Base-by-base conservation (phyloP, 2,888 invertebrate genomes). In the Nezara viridula region DNA sequence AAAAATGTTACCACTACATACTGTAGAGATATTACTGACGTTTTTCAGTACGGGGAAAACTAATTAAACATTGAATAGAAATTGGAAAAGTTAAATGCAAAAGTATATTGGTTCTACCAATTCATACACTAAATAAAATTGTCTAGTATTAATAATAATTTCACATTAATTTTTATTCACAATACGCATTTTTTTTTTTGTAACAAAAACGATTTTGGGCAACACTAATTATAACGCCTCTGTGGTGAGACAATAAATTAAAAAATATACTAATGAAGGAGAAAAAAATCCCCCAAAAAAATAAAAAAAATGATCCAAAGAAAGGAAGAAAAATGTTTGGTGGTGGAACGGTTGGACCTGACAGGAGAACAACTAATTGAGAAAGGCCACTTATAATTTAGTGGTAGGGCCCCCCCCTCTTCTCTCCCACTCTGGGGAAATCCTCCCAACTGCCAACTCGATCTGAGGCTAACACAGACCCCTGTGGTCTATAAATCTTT, bases 321-420 rank as follows among this genome's bases (percentile, higher is more conserved):
- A 24, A 40, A 81, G 44, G 16, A 47, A 47, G 44, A 81, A 44
- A 81, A 81, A 81, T 44, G 81, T 81, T 14, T 21, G 44, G n/a
- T 9, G n/a, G 14, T 10, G 44, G 44, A 7, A 10, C 2, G 81
- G 44, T 44, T 44, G 81, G 81, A 21, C 19, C 77, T 77, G 77
- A 77, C 77, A 77, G 81, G n/a, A 12, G n/a, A 27, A 4, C 37
- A 44, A 81, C 81, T 81, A 81, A 81, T 81, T 81, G 81, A 81
- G 81, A 81, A 73, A 81, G n/a, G 24, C 44, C 77, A 44, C 44
- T 81, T 81, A 81, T 81, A 81, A 81, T 81, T 81, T 81, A 81
- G 81, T 81, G 81, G 81, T 47, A 4, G n/a, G 81, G 5, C 44
- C 44, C n/a, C 12, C 66, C 3, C 32, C n/a, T 2, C 32, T 19